Percentiles rank a stretch among this genome's conserved stretches.
These are phyloP conservation scores for Sinelater perroti DNA, from an alignment of 2,888 invertebrate genomes.

Conservation along the genomic window DNA sequence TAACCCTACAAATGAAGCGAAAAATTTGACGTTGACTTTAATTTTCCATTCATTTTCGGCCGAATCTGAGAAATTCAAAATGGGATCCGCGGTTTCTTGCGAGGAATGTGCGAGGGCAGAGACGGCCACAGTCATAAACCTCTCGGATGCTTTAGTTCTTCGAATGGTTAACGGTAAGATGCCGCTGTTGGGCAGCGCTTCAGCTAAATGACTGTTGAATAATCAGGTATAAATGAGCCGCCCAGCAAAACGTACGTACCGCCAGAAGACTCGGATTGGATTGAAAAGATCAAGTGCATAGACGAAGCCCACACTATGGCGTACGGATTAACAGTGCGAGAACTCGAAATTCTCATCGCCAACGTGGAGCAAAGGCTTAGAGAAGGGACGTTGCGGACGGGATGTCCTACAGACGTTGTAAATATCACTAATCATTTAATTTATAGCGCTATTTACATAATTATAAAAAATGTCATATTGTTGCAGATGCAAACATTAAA, in stretches of 20 bases:
- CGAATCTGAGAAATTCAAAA: constrained; percentile 28
- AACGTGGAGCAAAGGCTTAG: not conserved
- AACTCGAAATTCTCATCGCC: not conserved
- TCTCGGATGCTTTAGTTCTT: constrained; percentile 50
- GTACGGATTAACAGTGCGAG: constrained; percentile 56
- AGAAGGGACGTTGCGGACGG: not conserved
- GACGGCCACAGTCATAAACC: constrained; percentile 48
- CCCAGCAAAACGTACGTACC: constrained; percentile 12
- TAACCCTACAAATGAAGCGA: too few relatives aligned
- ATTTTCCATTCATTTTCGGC: too few relatives aligned
- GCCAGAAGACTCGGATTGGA: constrained; percentile 37
- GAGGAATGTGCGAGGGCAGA: constrained; percentile 39
- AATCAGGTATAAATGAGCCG: constrained; percentile 20
- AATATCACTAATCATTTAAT: too few relatives aligned
- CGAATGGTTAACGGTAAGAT: constrained; percentile 46
- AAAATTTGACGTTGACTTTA: too few relatives aligned
- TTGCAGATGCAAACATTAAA: too few relatives aligned
- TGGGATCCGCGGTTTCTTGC: constrained; percentile 40
- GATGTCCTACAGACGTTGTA: constrained; percentile 6
- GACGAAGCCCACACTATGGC: constrained; percentile 64
- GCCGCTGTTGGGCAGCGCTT: not conserved
- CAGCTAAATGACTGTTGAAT: not conserved
- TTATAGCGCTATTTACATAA: too few relatives aligned
- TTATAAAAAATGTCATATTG: too few relatives aligned
- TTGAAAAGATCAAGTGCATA: constrained; percentile 61